These are phyloP conservation scores for Atherinomorus stipes DNA, from an alignment of 2,113 vertebrate genomes.

Conservation along the genomic window DNA sequence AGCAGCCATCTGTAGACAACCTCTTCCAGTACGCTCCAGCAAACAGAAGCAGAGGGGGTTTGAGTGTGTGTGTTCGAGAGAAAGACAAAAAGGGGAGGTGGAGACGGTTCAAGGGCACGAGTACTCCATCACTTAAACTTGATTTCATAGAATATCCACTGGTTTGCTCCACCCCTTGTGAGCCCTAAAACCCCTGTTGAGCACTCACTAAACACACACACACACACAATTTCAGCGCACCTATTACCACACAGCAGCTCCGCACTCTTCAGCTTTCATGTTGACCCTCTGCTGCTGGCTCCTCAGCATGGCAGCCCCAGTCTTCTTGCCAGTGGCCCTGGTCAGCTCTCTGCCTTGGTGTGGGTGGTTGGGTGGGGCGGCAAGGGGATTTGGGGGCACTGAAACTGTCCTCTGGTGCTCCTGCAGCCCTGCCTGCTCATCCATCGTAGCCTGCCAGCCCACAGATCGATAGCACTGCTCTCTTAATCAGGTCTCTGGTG, in stretches of 20 bases:
- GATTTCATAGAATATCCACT: slow-evolving; percentile 73
- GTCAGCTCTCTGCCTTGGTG: slow-evolving; percentile 43
- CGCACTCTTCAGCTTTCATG: slow-evolving; percentile 18
- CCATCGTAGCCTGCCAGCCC: slow-evolving; percentile 81
- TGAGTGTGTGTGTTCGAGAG: slow-evolving; percentile 47
- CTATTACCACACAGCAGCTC: slow-evolving; percentile 22
- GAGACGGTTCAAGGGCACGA: slow-evolving; percentile 77
- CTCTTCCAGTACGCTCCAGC: slow-evolving; percentile 75
- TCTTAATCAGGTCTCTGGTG: slow-evolving; percentile 87
- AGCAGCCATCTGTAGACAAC: slow-evolving; percentile 85
- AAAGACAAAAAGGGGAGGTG: slow-evolving; percentile 48
- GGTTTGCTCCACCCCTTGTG: slow-evolving; percentile 15
- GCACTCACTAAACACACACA: background rate
- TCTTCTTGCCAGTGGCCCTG: slow-evolving; percentile 49
- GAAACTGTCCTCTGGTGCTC: slow-evolving; percentile 79
- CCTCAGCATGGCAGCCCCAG: slow-evolving; percentile 34
- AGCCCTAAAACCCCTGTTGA: slow-evolving; percentile 16
- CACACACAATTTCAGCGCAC: slow-evolving; percentile 16
- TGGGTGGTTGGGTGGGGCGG: slow-evolving; percentile 66
- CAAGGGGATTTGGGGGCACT: slow-evolving; percentile 56
- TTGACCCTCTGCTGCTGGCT: slow-evolving; percentile 47
- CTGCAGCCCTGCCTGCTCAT: slow-evolving; percentile 77
- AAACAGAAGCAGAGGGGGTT: slow-evolving; percentile 59
- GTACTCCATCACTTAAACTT: slow-evolving; percentile 75
- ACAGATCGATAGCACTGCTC: slow-evolving; percentile 83